These are phyloP conservation scores for Platycheirus albimanus DNA, from an alignment of 2,888 invertebrate genomes.

Conservation along the genomic window DNA sequence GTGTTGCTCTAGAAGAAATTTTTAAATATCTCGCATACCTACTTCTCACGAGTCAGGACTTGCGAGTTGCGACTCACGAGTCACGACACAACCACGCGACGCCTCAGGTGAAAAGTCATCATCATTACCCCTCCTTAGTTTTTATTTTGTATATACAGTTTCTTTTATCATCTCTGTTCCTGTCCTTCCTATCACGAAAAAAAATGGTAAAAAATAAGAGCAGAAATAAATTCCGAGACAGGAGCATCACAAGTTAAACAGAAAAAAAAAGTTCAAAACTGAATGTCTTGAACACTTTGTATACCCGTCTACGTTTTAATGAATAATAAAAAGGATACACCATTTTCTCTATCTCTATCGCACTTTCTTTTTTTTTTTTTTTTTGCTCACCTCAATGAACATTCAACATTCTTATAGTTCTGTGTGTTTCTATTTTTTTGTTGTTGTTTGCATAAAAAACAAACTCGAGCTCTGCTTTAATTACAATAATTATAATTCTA, in stretches of 20 bases:
- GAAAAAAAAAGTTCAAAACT: constrained; percentile 44
- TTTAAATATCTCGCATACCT: constrained; percentile 37
- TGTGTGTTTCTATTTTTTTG: constrained; percentile 6
- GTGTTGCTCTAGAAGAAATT: constrained; percentile 26
- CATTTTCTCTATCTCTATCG: no score
- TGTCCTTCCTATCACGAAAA: constrained; percentile 12
- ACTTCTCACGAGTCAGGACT: neutral
- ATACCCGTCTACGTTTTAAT: constrained; percentile 70
- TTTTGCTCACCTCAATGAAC: constrained; percentile 6
- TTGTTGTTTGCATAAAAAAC: constrained; percentile 48
- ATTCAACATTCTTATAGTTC: neutral
- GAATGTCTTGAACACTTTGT: constrained; percentile 62
- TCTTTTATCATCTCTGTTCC: constrained; percentile 22
- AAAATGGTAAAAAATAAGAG: no score
- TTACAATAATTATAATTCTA: constrained; percentile 63
- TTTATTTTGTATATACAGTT: neutral
- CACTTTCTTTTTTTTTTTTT: no score
- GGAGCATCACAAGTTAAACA: constrained; percentile 17
- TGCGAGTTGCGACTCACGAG: no score
- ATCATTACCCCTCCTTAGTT: constrained; percentile 13
- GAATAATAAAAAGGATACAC: constrained; percentile 72
- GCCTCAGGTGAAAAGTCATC: constrained; percentile 53
- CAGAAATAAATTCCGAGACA: constrained; percentile 33
- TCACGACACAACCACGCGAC: neutral
- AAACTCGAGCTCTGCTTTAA: constrained; percentile 43